These are phyloP conservation scores for Shinisaurus crocodilurus DNA, from an alignment of 2,113 vertebrate species.

Conservation along the genomic window DNA sequence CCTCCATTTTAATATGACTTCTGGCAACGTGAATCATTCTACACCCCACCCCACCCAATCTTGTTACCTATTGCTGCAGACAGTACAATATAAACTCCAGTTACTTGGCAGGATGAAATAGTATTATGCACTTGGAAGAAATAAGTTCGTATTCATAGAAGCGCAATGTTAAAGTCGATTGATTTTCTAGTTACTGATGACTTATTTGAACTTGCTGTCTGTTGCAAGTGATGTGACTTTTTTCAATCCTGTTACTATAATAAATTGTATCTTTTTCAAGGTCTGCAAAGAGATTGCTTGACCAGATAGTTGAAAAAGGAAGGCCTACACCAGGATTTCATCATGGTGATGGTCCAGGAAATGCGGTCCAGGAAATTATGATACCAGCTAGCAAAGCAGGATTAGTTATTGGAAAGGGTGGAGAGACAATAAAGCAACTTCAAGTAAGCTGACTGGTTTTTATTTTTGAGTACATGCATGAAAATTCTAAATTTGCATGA, in stretches of 20 bases:
- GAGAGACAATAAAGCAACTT: slow-evolving; percentile 97
- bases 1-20: background rate
- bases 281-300: slow-evolving; percentile 90
- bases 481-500: slow-evolving; percentile 10
- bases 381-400: slow-evolving; percentile 97
- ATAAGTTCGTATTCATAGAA: background rate
- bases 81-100: background rate
- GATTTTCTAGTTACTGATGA: background rate
- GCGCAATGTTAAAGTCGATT: background rate
- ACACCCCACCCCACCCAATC: no score
- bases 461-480: background rate
- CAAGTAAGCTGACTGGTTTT: slow-evolving; percentile 78
- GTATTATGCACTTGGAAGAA: background rate
- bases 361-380: slow-evolving; percentile 97
- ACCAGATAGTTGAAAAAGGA: slow-evolving; percentile 97
- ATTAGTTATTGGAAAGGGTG: slow-evolving; percentile 97
- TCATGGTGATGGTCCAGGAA: slow-evolving; percentile 93
- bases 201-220: background rate
- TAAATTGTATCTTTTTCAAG: slow-evolving; percentile 63
- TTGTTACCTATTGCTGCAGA: background rate
- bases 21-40: background rate
- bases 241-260: background rate
- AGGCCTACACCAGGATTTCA: slow-evolving; percentile 95
- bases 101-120: background rate
- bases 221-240: background rate